Conservation (phyloP, 2,888 invertebrate species). For the Catocala nupta region DNA sequence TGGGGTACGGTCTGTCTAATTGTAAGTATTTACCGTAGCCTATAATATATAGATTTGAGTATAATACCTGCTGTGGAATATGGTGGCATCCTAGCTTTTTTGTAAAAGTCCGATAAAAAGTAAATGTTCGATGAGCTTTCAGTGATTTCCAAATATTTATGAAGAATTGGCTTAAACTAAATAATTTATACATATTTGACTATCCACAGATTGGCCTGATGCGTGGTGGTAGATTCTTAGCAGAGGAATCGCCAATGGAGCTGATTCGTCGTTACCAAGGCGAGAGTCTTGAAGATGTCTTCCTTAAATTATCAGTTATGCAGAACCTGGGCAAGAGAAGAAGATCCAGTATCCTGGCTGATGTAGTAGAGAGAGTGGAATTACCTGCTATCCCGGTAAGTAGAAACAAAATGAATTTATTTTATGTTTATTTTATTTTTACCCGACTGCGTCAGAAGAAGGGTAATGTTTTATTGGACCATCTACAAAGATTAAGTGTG, state of each 20-base stretch:
- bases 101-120: too few species aligned
- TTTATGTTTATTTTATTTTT: too few species aligned
- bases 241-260: slow-evolving; percentile 92
- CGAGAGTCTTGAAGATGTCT: slow-evolving; percentile 93
- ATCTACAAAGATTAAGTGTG: too few species aligned
- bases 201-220: slow-evolving; percentile 91
- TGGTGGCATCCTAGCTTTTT: too few species aligned
- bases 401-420: slow-evolving; percentile 16
- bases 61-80: too few species aligned
- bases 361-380: slow-evolving; percentile 90
- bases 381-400: slow-evolving; percentile 89
- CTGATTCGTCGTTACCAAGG: slow-evolving; percentile 91
- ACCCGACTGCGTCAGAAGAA: too few species aligned
- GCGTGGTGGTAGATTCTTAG: slow-evolving; percentile 94
- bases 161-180: background rate
- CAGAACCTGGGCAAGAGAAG: slow-evolving; percentile 94
- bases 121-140: too few species aligned
- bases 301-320: slow-evolving; percentile 92
- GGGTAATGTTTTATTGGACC: too few species aligned
- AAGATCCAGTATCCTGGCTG: slow-evolving; percentile 93
- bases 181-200: background rate
- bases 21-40: too few species aligned
- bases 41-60: too few species aligned
- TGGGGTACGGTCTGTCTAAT: too few species aligned
- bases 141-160: too few species aligned